Percentiles rank a stretch among this genome's conserved stretches.
Conservation (phyloP, 2,797 vertebrate species). For the Odontamblyopus rebecca region DNA sequence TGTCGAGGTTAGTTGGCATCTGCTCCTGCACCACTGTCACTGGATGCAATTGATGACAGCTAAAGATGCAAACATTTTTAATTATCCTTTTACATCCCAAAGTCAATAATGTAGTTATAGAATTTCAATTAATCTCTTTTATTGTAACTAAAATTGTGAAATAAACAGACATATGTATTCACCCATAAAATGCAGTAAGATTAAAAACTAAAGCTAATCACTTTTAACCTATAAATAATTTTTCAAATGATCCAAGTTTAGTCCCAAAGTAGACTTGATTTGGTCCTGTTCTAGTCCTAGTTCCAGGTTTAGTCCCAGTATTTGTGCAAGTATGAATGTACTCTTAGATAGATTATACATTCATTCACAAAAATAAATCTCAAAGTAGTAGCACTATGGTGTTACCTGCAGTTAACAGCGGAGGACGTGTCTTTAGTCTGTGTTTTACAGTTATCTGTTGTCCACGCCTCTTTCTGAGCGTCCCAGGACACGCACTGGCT, state of each 20-base stretch:
- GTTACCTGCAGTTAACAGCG: conserved; percentile 82
- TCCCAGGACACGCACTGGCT: conserved; percentile 80
- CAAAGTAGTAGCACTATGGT: neutral
- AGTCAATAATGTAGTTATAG: neutral
- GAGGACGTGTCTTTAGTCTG: conserved; percentile 41
- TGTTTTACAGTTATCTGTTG: conserved; percentile 56
- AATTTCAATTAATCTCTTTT: neutral
- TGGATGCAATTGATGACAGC: conserved; percentile 71
- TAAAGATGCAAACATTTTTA: conserved; percentile 31
- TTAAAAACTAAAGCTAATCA: neutral
- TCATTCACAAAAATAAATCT: neutral
- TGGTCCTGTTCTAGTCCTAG: neutral
- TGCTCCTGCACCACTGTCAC: conserved; percentile 65
- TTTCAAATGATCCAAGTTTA: neutral
- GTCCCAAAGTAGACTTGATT: neutral
- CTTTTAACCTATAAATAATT: neutral
- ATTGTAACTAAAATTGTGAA: neutral
- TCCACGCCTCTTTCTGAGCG: conserved; percentile 67
- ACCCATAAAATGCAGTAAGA: neutral
- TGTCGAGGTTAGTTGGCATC: conserved; percentile 58
- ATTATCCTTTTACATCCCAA: neutral
- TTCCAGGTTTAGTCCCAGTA: neutral
- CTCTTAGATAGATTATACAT: neutral
- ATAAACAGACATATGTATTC: neutral
- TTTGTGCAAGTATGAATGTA: no score